Percentiles rank a stretch among this genome's conserved stretches.
These are phyloP conservation scores for Brachypteracias leptosomus DNA, from an alignment of 2,113 vertebrate genomes.

Conservation along the genomic window DNA sequence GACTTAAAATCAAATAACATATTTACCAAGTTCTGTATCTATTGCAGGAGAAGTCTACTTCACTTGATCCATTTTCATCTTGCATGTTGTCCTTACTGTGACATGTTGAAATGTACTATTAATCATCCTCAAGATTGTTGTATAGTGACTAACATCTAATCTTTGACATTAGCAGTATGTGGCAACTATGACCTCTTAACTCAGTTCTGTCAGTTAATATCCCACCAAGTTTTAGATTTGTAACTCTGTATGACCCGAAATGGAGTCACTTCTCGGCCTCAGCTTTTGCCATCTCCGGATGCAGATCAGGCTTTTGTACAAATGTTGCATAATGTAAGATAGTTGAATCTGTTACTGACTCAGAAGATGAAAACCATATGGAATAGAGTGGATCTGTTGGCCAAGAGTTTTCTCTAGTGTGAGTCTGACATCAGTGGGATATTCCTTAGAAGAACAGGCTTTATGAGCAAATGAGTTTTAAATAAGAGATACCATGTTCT, in stretches of 20 bases:
- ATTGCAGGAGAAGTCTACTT: background rate
- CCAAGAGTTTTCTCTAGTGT: background rate
- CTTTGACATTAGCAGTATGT: background rate
- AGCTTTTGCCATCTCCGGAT: background rate
- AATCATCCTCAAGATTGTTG: background rate
- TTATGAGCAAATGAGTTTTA: background rate
- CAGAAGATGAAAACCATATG: conserved; percentile 2
- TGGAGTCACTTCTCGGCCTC: background rate
- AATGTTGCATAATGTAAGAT: background rate
- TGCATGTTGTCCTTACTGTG: background rate
- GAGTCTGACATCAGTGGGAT: background rate
- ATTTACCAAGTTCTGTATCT: background rate
- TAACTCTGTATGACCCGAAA: background rate
- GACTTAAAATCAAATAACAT: rapidly evolving
- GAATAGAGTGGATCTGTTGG: background rate
- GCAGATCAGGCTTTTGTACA: background rate
- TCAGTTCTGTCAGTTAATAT: background rate
- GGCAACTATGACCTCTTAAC: background rate
- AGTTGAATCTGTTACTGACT: background rate
- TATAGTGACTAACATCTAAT: background rate
- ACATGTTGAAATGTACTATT: background rate
- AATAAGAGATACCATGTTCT: background rate
- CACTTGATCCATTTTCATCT: background rate
- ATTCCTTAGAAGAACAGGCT: background rate
- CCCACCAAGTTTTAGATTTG: background rate